Percentiles rank a stretch among this genome's conserved stretches.
phyloP scores from a whole-genome alignment of 2,797 vertebrate species.

The Artibeus lituratus region DNA sequence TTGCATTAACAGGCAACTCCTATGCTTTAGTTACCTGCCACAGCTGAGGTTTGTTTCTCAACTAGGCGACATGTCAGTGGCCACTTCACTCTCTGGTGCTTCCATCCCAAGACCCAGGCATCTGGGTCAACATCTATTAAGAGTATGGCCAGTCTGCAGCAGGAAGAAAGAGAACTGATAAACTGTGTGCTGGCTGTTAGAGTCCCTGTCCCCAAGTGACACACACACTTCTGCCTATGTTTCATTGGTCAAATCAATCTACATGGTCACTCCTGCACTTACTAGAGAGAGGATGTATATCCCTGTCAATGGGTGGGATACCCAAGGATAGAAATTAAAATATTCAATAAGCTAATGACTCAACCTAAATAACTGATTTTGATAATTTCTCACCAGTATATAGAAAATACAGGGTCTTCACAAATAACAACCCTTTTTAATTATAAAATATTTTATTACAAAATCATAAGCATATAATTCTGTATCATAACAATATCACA shows the following conservation, averaged over 20 bases:
- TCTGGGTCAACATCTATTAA: background rate
- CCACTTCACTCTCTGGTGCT: background rate
- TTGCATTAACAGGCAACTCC: background rate
- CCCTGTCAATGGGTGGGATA: background rate
- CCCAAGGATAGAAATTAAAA: background rate
- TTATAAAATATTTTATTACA: too few species aligned
- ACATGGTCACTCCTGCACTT: background rate
- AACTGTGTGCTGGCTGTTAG: background rate
- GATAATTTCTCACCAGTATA: background rate
- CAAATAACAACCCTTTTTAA: too few species aligned
- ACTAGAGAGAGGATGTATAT: background rate
- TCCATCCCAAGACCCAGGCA: background rate
- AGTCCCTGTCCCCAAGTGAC: background rate
- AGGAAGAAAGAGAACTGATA: background rate
- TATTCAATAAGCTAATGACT: background rate
- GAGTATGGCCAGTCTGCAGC: background rate
- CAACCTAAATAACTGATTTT: background rate
- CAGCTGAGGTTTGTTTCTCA: background rate
- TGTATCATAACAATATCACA: too few species aligned
- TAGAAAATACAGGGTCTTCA: background rate
- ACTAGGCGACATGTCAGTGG: background rate
- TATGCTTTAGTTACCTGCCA: background rate
- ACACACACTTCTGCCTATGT: background rate
- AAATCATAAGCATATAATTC: too few species aligned
- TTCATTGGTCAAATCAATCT: background rate